These are phyloP conservation scores for Gobio occitaniae DNA, from an alignment of 2,797 vertebrate species.

Conservation along the genomic window DNA sequence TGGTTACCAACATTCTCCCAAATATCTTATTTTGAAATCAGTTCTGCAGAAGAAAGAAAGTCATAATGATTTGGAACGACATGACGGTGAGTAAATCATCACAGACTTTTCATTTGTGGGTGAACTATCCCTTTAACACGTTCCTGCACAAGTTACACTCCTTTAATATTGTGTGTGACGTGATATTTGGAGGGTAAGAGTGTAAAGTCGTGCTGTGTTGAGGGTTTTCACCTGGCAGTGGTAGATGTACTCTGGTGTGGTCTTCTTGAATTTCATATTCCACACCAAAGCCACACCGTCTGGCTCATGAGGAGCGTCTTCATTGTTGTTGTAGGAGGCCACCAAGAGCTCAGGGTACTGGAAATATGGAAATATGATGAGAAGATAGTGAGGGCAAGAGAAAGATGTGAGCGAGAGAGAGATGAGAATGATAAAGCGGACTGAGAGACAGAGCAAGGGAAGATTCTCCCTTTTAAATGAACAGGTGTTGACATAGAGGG, in stretches of 20 bases:
- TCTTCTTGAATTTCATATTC: constrained; percentile 99
- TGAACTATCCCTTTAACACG: background rate
- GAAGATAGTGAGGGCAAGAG: constrained; percentile 10
- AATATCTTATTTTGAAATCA: background rate
- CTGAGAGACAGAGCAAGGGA: constrained; percentile 21
- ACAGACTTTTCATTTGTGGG: background rate
- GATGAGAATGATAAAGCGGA: background rate
- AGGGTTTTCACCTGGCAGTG: constrained; percentile 90
- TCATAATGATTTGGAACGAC: background rate
- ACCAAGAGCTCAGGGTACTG: constrained; percentile 97
- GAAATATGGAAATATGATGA: constrained; percentile 47
- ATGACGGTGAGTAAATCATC: background rate
- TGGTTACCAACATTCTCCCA: background rate
- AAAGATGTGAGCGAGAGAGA: constrained; percentile 7
- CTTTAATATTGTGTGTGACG: background rate
- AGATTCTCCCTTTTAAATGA: constrained; percentile 33
- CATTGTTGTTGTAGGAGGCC: constrained; percentile 97
- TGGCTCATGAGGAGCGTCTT: constrained; percentile 95
- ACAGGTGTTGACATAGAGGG: constrained; percentile 44
- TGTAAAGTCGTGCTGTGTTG: background rate
- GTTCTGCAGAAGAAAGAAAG: background rate
- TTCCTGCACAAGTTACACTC: background rate
- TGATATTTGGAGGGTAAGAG: background rate
- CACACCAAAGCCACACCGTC: constrained; percentile 95
- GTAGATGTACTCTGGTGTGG: constrained; percentile 95